A percentile compares a stretch with the other conserved stretches of the same genome.
phyloP scores from a whole-genome alignment of 2,113 vertebrate genomes.

The Ochotona princeps region DNA sequence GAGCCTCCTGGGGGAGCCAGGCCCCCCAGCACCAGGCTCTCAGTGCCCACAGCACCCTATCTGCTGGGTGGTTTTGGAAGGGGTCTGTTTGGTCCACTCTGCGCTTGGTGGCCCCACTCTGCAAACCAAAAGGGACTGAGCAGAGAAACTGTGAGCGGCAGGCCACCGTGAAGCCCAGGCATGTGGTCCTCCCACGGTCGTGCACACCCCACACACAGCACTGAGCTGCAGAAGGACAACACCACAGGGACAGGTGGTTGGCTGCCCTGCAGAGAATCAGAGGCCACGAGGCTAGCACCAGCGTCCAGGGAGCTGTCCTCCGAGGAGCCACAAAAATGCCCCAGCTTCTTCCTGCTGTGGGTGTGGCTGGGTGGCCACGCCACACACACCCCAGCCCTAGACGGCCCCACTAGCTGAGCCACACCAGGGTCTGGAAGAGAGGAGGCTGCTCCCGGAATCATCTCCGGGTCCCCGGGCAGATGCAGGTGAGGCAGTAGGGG shows the following conservation, averaged over 20 bases:
- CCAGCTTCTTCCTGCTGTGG: neutral
- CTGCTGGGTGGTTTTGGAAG: neutral
- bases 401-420: neutral
- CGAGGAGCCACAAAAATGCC: neutral
- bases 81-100: neutral
- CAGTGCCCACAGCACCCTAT: neutral
- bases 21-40: neutral
- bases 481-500: neutral
- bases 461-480: neutral
- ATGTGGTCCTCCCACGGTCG: neutral
- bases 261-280: neutral
- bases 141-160: neutral
- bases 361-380: neutral
- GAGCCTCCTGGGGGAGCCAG: neutral
- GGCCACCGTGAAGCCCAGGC: neutral
- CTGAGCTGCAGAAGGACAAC: neutral
- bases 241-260: rapidly evolving
- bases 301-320: rapidly evolving
- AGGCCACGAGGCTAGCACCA: rapidly evolving
- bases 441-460: neutral
- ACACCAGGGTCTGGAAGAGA: neutral
- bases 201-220: neutral
- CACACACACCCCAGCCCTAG: neutral
- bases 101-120: neutral
- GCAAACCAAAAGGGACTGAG: neutral